A percentile compares a stretch with the other conserved stretches of the same genome.
Evolutionary conservation across 2,888 invertebrate genomes (phyloP).

Genomic region (Eupithecia pulchellata): DNA sequence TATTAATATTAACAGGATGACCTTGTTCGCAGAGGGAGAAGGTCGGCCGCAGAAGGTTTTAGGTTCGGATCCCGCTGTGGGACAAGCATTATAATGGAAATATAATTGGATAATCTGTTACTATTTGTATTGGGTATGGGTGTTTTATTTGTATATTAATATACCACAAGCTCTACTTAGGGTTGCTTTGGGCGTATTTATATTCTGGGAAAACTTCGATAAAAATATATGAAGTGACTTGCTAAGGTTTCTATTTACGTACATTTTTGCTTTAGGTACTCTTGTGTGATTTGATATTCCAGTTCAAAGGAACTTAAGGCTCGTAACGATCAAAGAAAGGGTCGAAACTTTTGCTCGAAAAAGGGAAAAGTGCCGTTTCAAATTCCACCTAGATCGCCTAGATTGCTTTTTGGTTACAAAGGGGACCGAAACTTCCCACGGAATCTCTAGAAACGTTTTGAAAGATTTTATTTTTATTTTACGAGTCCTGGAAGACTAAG

Average conservation of each 20-base stretch:
- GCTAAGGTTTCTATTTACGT: background rate
- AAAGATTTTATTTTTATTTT: conserved; percentile 62
- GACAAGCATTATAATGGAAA: background rate
- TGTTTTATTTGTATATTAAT: background rate
- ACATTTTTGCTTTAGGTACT: background rate
- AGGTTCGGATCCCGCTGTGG: background rate
- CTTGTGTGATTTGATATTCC: background rate
- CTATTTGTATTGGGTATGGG: background rate
- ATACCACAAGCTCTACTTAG: background rate
- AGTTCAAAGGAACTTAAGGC: background rate
- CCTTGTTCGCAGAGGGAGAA: background rate
- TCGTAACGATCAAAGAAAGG: conserved; percentile 24
- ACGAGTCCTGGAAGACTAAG: conserved; percentile 53
- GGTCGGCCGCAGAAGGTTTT: background rate
- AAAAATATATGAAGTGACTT: background rate
- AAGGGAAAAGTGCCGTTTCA: conserved; percentile 22
- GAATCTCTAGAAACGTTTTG: conserved; percentile 46
- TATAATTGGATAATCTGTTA: background rate
- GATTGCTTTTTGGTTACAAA: conserved; percentile 41
- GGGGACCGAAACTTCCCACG: conserved; percentile 37
- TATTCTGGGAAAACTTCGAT: background rate
- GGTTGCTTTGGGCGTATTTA: background rate
- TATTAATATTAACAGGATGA: background rate
- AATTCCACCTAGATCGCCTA: conserved; percentile 32
- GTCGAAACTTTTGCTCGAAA: conserved; percentile 17